Conservation (phyloP, 2,113 vertebrate species). For the Platycercus adscitus region DNA sequence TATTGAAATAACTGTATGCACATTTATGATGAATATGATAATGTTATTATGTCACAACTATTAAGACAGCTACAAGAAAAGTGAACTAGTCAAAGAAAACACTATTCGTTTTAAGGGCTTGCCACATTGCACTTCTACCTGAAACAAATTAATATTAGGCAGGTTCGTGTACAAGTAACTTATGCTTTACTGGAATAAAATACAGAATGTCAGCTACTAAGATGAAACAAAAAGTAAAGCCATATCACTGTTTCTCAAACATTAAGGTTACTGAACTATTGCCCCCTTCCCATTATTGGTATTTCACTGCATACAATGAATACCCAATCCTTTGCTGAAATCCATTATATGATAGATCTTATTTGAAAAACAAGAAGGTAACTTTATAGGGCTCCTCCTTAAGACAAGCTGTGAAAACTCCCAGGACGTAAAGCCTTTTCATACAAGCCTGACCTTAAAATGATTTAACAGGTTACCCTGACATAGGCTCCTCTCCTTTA, state of each 20-base stretch:
- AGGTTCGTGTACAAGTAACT: neutral
- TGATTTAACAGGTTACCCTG: neutral
- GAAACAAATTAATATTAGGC: neutral
- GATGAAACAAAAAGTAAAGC: neutral
- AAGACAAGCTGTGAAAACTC: neutral
- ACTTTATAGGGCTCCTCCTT: neutral
- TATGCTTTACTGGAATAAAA: neutral
- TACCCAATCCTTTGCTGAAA: neutral
- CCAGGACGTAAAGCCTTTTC: neutral
- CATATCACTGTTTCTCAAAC: neutral
- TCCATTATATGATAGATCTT: neutral
- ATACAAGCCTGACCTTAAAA: neutral
- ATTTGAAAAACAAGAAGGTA: neutral
- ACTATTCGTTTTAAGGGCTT: neutral
- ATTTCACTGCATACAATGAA: neutral
- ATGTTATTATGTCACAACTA: neutral
- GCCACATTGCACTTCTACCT: neutral
- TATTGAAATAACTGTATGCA: neutral
- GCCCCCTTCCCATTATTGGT: neutral
- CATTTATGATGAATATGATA: neutral
- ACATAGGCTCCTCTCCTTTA: neutral
- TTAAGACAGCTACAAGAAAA: neutral
- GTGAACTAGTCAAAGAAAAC: neutral
- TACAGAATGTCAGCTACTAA: neutral
- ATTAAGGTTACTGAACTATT: neutral